These are phyloP conservation scores for Hylia prasina DNA, from an alignment of 2,113 vertebrate genomes.

Conservation along the genomic window DNA sequence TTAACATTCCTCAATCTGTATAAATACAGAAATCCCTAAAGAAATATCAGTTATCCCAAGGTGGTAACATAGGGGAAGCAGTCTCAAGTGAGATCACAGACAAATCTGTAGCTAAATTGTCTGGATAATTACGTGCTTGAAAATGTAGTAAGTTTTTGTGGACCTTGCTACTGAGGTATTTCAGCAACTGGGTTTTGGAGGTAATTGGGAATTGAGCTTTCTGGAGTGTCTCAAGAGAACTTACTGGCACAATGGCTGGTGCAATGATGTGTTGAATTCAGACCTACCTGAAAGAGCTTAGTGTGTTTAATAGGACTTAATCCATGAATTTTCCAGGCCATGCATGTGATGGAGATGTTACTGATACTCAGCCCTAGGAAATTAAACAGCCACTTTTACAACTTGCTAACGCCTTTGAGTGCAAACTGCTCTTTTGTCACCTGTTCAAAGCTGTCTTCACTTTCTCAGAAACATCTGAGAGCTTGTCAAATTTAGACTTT, in stretches of 20 bases:
- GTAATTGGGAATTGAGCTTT: background rate
- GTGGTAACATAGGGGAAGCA: background rate
- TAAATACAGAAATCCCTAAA: conserved; percentile 35
- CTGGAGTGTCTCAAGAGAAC: background rate
- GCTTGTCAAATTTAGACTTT: background rate
- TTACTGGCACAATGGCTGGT: background rate
- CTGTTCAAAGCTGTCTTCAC: background rate
- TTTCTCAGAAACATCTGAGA: background rate
- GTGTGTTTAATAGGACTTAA: background rate
- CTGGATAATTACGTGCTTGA: background rate
- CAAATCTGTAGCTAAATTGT: background rate
- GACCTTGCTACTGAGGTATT: background rate
- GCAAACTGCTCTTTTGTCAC: background rate
- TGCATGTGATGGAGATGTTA: background rate
- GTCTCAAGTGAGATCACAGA: background rate
- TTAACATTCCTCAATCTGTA: background rate
- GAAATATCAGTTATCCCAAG: background rate
- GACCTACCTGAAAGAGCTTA: background rate
- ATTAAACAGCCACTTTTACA: background rate
- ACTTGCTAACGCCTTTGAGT: background rate
- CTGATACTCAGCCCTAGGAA: background rate
- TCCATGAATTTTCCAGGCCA: background rate
- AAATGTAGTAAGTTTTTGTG: background rate
- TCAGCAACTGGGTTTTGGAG: background rate
- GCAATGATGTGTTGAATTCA: background rate